Percentiles rank a stretch among this genome's conserved stretches.
Conservation (phyloP, 1,140 invertebrate genomes). For the Atta texana region DNA sequence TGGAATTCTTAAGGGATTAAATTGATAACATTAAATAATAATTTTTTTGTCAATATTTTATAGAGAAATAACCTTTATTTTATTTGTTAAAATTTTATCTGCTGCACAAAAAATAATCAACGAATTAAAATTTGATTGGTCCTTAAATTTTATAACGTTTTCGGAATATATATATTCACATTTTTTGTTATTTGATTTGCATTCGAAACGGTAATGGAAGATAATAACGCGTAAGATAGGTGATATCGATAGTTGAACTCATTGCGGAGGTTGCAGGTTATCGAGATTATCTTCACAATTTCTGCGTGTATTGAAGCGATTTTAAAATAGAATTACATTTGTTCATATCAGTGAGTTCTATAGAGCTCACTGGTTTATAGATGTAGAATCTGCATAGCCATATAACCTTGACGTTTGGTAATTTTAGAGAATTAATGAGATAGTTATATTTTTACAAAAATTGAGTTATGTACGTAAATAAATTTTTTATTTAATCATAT, state of each 20-base stretch:
- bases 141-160: background rate
- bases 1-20: background rate
- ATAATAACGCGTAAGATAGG: slow-evolving; percentile 9
- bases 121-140: background rate
- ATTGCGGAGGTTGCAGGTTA: slow-evolving; percentile 22
- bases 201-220: background rate
- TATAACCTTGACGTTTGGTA: slow-evolving; percentile 1
- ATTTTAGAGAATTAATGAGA: slow-evolving; percentile 15
- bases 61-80: background rate
- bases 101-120: background rate
- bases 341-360: background rate
- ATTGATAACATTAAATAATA: background rate
- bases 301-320: background rate
- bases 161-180: background rate
- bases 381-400: background rate
- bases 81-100: background rate
- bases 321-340: slow-evolving; percentile 25
- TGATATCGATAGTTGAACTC: slow-evolving; percentile 16
- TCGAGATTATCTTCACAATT: slow-evolving; percentile 1
- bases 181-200: slow-evolving; percentile 11
- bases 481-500: background rate
- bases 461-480: background rate
- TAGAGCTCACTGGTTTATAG: too few species aligned
- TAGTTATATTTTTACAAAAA: background rate
- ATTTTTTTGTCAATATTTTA: background rate